Evolutionary conservation across 2,797 vertebrate species (phyloP), one percentile per base, ranked within the genome.

Genomic region (Cheirogaleus major): DNA sequence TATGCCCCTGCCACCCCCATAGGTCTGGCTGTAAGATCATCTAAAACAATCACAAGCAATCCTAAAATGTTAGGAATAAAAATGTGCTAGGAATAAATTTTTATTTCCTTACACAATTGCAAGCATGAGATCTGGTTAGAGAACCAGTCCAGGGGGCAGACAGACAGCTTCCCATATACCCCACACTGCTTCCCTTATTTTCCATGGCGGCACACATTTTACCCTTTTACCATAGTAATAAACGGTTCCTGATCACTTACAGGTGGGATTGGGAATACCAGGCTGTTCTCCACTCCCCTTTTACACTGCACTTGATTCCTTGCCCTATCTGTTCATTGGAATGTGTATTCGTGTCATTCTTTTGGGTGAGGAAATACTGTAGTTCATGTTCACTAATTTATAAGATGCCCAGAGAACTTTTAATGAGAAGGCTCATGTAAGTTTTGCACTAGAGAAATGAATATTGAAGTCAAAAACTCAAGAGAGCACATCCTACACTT

Each of bases 1-100:
- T 96, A 70, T 79, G 43, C 72, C 61, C 25, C 69, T 91, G 75
- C 88, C 20, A 61, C 22, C 45, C n/a, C 52, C 63, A 30, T 15
- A 48, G 69, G 69, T 97, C 88, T 93, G 22, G 50, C 89, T 61
- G 73, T 70, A 87, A 97, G 63, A 52, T 81, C 70, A 9, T 52
- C 67, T 92, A 48, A 78, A 32, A 35, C 61, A 84, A 30, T 96
- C 91, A 90, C 85, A 96, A 89, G 59, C 27, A 67, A 1, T 72
- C 75, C 94, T 87, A 23, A 69, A 48, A 84, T 83, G 32, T 90
- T 83, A 69, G 80, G 35, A 89, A 95, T 20, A 57, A 90, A 89
- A 78, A 84, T 69, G 15, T 89, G 61, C 76, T 89, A 59, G 91
- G 91, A 95, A 80, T 88, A 65, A 55, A 75, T 95, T 95, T 96